Base-by-base conservation (phyloP, 2,797 vertebrate species). In the Cichlasoma orientale region DNA sequence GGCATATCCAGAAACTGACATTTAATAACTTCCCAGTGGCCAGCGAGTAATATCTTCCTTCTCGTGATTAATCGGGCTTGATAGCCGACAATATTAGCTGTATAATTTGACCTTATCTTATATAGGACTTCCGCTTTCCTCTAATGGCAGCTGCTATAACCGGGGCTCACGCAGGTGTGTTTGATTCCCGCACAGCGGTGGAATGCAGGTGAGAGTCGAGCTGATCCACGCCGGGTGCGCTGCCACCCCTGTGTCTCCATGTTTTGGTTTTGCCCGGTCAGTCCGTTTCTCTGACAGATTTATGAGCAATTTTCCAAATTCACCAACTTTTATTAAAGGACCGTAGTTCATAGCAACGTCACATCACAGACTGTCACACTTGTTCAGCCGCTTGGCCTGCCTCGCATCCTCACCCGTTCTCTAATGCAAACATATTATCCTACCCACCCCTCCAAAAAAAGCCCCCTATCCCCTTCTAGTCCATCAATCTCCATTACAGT, bases 251-350 rank as follows among this genome's bases (percentile, higher is more conserved):
- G 36, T 54, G 31, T 77, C 75, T 74, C 27, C 75, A 47, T 80
- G 66, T 84, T 88, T 71, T 72, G 81, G 70, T 77, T 84, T 79
- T 52, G 23, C 29, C 27, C 59, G 79, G 77, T 56, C 83, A 75
- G 63, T 11, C 75, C 59, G 72, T 58, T 75, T 86, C 69, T 74
- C 82, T 21, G 59, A 78, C 85, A 83, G 79, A 90, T 93, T 92
- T 90, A 92, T 86, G 73, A 74, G 83, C 83, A 84, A 84, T 91
- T 89, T 93, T 90, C 90, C 79, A 83, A 83, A 78, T 77, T 88
- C 83, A 25, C 41, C 75, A 72, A 58, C 58, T 92, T 87, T 88
- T 89, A 90, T 76, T 82, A 86, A 87, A 78, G 59, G 23, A 72
- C 72, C 61, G 19, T 18, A 72, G 56, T 79, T 83, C 74, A 53